phyloP scores from a whole-genome alignment of 2,888 invertebrate genomes.

The Latrodectus elegans region DNA sequence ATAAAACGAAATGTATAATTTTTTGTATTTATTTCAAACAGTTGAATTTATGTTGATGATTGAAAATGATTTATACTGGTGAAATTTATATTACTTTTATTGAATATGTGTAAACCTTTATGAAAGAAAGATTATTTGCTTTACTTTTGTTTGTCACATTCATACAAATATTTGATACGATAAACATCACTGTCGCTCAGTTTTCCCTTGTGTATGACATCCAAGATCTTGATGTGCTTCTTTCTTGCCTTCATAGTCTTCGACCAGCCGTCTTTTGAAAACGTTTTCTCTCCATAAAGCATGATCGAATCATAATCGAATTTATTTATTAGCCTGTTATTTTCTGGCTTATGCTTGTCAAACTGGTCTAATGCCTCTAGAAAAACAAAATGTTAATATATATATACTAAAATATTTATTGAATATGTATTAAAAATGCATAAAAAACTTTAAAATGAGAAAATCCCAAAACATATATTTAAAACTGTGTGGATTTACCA shows the following conservation, averaged over 20 bases:
- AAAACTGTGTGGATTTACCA: too few relatives aligned
- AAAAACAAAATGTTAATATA: neutral
- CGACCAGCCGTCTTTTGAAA: slow-evolving; percentile 34
- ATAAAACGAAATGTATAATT: too few relatives aligned
- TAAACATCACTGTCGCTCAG: slow-evolving; percentile 47
- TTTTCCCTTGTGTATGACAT: slow-evolving; percentile 40
- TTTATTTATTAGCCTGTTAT: slow-evolving; percentile 37
- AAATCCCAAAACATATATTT: too few relatives aligned
- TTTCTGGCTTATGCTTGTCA: slow-evolving; percentile 1
- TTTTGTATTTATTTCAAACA: too few relatives aligned
- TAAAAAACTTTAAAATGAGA: too few relatives aligned
- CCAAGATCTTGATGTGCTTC: slow-evolving; percentile 24
- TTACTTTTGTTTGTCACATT: slow-evolving; percentile 17
- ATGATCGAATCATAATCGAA: slow-evolving; percentile 66
- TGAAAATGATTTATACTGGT: neutral
- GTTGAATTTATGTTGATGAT: neutral
- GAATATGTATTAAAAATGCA: too few relatives aligned
- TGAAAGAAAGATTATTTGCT: neutral
- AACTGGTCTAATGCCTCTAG: slow-evolving; percentile 38
- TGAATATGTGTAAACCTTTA: neutral
- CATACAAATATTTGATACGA: slow-evolving; percentile 55
- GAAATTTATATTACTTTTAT: neutral
- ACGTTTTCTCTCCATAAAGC: slow-evolving; percentile 65
- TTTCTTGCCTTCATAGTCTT: slow-evolving; percentile 51
- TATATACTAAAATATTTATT: too few relatives aligned